Evolutionary conservation across 2,888 invertebrate genomes (phyloP).

Genomic region (Linnaemya tessellans): DNA sequence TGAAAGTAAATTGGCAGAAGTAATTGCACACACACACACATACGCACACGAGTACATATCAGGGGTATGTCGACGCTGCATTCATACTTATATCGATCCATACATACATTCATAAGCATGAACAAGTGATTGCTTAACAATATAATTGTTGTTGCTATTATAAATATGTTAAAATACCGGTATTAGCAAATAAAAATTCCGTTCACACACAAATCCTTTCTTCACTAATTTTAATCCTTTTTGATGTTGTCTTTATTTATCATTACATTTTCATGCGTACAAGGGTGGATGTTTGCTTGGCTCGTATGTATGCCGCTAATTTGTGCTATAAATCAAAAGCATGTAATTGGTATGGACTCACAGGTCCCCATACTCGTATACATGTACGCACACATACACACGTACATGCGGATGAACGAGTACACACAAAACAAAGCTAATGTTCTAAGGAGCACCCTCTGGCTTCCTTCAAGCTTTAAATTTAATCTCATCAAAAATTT

Average conservation of each 20-base stretch:
- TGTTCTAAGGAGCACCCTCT: constrained; percentile 58
- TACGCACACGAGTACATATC: not conserved
- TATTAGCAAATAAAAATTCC: constrained; percentile 54
- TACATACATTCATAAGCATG: not conserved
- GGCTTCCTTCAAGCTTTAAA: constrained; percentile 64
- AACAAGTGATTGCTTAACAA: constrained; percentile 56
- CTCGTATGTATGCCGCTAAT: constrained; percentile 68
- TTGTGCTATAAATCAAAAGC: constrained; percentile 69
- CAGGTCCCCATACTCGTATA: not conserved
- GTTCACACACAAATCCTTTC: constrained; percentile 61
- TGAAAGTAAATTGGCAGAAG: constrained; percentile 23
- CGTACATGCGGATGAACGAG: not conserved
- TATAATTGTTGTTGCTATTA: constrained; percentile 18
- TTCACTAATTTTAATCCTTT: constrained; percentile 68
- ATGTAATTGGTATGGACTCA: constrained; percentile 14
- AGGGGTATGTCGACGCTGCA: not conserved
- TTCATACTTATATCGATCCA: not conserved
- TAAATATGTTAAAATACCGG: constrained; percentile 38
- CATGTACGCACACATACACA: not conserved
- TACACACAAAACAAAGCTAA: not conserved
- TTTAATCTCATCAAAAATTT: constrained; percentile 71
- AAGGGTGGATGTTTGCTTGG: constrained; percentile 55
- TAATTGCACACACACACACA: constrained; percentile 15
- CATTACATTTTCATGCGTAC: constrained; percentile 14
- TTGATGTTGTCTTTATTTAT: constrained; percentile 50